Evolutionary conservation across 2,888 invertebrate genomes (phyloP), one percentile per base, ranked within the genome.

Genomic region (Protodeltote pygarga): DNA sequence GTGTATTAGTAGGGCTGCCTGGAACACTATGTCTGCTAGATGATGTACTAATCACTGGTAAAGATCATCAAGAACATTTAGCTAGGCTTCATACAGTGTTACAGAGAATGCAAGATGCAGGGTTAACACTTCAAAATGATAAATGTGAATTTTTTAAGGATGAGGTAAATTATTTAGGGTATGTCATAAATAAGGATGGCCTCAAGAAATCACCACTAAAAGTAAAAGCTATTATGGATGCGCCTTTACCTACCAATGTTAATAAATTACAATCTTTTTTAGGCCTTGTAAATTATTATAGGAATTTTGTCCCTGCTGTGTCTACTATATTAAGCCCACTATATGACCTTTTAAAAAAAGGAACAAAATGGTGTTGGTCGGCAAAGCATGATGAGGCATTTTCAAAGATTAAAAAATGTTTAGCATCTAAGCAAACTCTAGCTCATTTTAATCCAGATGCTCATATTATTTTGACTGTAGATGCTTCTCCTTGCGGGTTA

Each of bases 391-490:
- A 52, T 6, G 14, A 29, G 1, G 63, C 57, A 9, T 61, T 68
- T 21, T 10, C 14, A 1, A 28, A 24, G 9, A 63, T 54, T 35
- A 51, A 63, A 44, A 44, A 42, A 11, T 25, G 41, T 3, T 17
- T 65, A n/a, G 45, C 52, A 0, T 62, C 65, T 1, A 62, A 65
- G n/a, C n/a, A n/a, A n/a, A n/a, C n/a, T n/a, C n/a, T n/a, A n/a
- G n/a, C n/a, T n/a, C n/a, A n/a, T 45, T 66, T 55, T 32, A 42
- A 67, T 15, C 48, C 52, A 2, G 20, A 51, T 3, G 59, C 61
- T 0, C 55, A 48, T 16, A 5, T 66, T 9, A 55, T 71, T n/a
- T 38, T 67, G 5, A 66, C 64, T 0, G 64, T 61, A 0, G 70
- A 65, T 23, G 62, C 67, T 0, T 60, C 64, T 3, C 60, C 65